These are phyloP conservation scores for Gymnoscopelus braueri DNA, from an alignment of 2,797 vertebrate species.

Conservation along the genomic window DNA sequence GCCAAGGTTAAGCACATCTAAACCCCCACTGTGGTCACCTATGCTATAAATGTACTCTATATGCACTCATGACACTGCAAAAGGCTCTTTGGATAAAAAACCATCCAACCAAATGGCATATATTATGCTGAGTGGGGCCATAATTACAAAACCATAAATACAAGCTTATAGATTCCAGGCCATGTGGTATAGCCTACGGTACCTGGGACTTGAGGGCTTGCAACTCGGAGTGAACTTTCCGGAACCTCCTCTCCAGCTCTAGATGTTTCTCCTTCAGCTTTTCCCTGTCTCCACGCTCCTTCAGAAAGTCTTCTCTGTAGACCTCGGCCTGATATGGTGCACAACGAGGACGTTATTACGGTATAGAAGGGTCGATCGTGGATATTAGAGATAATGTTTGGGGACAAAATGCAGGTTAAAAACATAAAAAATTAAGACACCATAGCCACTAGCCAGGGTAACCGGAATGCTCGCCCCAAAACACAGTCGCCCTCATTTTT, in stretches of 20 bases:
- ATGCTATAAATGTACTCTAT: background rate
- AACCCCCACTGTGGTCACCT: too few relatives aligned
- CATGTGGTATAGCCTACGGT: background rate
- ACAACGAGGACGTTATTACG: background rate
- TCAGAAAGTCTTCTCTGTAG: constrained; percentile 32
- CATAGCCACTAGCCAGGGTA: too few relatives aligned
- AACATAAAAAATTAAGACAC: too few relatives aligned
- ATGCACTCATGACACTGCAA: background rate
- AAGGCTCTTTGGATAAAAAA: background rate
- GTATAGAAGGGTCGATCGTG: background rate
- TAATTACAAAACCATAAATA: background rate
- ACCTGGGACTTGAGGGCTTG: constrained; percentile 51
- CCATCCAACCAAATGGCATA: background rate
- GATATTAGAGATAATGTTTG: background rate
- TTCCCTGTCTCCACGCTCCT: constrained; percentile 24
- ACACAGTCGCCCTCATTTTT: too few relatives aligned
- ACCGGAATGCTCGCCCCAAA: too few relatives aligned
- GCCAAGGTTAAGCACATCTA: background rate
- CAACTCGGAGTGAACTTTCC: constrained; percentile 16
- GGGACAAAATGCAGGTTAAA: too few relatives aligned
- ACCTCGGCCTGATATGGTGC: constrained; percentile 11
- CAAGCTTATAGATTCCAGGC: too few relatives aligned
- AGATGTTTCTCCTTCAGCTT: constrained; percentile 18
- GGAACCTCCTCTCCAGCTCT: constrained; percentile 9
- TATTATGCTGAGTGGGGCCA: background rate